phyloP scores from a whole-genome alignment of 2,113 vertebrate species.

The Chloroceryle aenea region DNA sequence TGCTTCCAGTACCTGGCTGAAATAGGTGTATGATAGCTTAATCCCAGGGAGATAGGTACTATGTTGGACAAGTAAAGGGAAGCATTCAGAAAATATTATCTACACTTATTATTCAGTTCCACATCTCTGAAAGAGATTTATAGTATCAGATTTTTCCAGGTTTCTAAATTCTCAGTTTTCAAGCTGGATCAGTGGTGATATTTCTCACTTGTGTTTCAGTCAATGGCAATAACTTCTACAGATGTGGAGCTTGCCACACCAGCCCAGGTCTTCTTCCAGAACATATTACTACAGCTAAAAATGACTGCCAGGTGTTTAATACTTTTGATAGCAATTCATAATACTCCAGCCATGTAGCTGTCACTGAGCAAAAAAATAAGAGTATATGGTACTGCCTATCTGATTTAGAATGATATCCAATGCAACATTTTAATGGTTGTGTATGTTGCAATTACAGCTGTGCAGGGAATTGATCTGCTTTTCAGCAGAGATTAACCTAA shows the following conservation, averaged over 20 bases:
- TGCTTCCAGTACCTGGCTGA: conserved; percentile 23
- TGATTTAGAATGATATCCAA: neutral
- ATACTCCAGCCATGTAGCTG: neutral
- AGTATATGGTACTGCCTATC: neutral
- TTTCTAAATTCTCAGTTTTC: neutral
- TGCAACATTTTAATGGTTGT: neutral
- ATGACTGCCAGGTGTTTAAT: neutral
- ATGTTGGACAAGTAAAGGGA: neutral
- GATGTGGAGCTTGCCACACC: neutral
- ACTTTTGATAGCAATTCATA: neutral
- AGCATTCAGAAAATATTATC: neutral
- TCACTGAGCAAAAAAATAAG: neutral
- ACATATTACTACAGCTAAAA: neutral
- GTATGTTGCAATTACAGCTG: neutral
- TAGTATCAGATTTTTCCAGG: neutral
- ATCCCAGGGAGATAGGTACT: neutral
- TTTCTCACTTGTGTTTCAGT: neutral
- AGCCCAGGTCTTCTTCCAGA: neutral
- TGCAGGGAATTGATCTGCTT: neutral
- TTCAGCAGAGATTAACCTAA: neutral
- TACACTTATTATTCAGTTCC: neutral
- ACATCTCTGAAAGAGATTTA: neutral
- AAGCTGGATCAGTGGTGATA: neutral
- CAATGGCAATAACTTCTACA: neutral
- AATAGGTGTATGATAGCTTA: neutral